phyloP scores from a whole-genome alignment of 2,113 vertebrate genomes.

The Neotoma lepida region DNA sequence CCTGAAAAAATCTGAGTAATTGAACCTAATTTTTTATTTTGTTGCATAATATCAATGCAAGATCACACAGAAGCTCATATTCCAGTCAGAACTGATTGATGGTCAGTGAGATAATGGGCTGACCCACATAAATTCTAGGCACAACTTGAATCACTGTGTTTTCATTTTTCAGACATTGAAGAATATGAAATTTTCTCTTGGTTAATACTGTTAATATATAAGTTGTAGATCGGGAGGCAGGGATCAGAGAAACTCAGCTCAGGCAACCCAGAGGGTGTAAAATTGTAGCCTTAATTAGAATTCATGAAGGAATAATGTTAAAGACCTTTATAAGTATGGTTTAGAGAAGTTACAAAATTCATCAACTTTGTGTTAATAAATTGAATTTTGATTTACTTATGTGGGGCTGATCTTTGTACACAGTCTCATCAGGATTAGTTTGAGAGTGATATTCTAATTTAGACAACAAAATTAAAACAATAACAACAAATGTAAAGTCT shows the following conservation, averaged over 20 bases:
- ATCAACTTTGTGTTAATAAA: constrained; percentile 9
- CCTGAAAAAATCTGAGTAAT: too few species aligned
- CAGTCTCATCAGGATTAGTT: constrained; percentile 28
- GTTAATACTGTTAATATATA: constrained; percentile 5
- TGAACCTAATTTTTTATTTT: constrained; percentile 27
- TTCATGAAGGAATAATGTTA: background rate
- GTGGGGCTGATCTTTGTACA: background rate
- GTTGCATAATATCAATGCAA: background rate
- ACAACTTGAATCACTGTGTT: constrained; percentile 14
- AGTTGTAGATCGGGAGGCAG: background rate
- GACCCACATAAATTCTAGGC: background rate
- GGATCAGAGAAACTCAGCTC: background rate
- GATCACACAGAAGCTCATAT: constrained; percentile 1
- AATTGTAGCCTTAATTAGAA: background rate
- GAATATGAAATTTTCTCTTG: background rate
- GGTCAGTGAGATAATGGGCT: background rate
- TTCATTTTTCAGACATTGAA: background rate
- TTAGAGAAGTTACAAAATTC: constrained; percentile 39
- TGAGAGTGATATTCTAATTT: background rate
- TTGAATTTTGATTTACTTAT: constrained; percentile 20
- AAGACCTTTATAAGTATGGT: background rate
- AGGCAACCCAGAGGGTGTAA: background rate
- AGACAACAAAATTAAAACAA: constrained; percentile 15
- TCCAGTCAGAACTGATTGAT: background rate
- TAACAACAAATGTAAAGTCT: constrained; percentile 3